These are phyloP conservation scores for Glandiceps talaboti DNA, from an alignment of 53 echinoderm and acorn worm species.

Conservation along the genomic window DNA sequence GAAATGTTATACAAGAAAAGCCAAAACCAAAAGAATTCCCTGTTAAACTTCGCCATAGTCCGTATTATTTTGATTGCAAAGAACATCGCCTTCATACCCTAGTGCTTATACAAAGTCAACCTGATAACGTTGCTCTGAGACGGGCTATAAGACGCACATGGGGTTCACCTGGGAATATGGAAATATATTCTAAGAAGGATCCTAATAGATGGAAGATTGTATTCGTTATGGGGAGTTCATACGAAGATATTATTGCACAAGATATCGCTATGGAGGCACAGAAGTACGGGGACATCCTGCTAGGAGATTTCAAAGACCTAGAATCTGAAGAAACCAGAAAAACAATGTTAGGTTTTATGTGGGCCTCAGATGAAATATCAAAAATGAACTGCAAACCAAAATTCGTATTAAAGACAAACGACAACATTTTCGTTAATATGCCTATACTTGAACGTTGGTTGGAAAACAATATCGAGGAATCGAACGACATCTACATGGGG, in stretches of 20 bases:
- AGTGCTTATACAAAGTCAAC: constrained; percentile 33
- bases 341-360: constrained; percentile 56
- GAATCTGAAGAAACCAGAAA: constrained; percentile 68
- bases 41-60: constrained; percentile 34
- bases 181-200: no score
- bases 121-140: constrained; percentile 24
- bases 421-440: constrained; percentile 59
- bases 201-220: constrained; percentile 84
- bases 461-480: constrained; percentile 10
- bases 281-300: constrained; percentile 48
- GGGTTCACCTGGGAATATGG: constrained; percentile 32
- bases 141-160: constrained; percentile 60
- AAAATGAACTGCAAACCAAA: constrained; percentile 28
- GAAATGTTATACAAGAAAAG: constrained; percentile 1
- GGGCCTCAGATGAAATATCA: constrained; percentile 25
- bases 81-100: constrained; percentile 33
- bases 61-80: constrained; percentile 33
- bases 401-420: constrained; percentile 48
- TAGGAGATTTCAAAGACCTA: constrained; percentile 67
- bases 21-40: constrained; percentile 77
- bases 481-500: constrained; percentile 42
- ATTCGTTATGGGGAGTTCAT: constrained; percentile 43
- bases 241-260: constrained; percentile 8
- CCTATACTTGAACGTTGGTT: constrained; percentile 56
- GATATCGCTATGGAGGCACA: constrained; percentile 25